A percentile compares a stretch with the other conserved stretches of the same genome.
These are phyloP conservation scores for Gasteruption jaculator DNA, from an alignment of 2,888 invertebrate genomes.

Conservation along the genomic window DNA sequence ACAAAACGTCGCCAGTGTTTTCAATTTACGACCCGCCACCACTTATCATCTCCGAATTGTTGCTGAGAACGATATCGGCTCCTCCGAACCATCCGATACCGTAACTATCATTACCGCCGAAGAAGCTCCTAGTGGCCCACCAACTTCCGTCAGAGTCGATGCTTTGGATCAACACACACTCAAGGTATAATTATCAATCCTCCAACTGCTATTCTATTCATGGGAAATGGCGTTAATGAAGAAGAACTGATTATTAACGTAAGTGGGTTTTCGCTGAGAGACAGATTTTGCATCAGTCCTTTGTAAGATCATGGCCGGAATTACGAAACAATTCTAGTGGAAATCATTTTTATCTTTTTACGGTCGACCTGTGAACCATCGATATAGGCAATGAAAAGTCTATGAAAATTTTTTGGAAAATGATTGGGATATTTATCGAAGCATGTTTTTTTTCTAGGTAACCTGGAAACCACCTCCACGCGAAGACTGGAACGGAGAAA, in stretches of 20 bases:
- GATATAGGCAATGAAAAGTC: too few species aligned
- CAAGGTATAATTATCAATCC: conserved; percentile 52
- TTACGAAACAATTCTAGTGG: too few species aligned
- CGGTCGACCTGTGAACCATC: too few species aligned
- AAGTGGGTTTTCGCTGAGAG: too few species aligned
- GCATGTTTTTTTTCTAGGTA: conserved; percentile 50
- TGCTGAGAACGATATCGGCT: conserved; percentile 89
- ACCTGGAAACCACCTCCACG: conserved; percentile 88
- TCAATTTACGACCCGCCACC: conserved; percentile 83
- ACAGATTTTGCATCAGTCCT: too few species aligned
- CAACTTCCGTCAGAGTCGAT: conserved; percentile 79
- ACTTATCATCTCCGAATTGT: conserved; percentile 90
- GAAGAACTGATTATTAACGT: too few species aligned
- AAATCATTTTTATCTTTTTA: not conserved
- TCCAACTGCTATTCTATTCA: not conserved
- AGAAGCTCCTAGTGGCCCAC: conserved; percentile 82
- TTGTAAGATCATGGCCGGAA: too few species aligned
- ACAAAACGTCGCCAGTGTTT: conserved; percentile 84
- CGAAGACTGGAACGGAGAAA: conserved; percentile 90
- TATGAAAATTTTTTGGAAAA: too few species aligned
- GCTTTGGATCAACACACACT: conserved; percentile 83
- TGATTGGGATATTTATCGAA: not conserved
- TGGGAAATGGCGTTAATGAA: not conserved
- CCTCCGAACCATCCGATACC: conserved; percentile 88
- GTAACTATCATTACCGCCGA: conserved; percentile 94